Evolutionary conservation across 2,797 vertebrate genomes (phyloP).

Genomic region (Channa striata): DNA sequence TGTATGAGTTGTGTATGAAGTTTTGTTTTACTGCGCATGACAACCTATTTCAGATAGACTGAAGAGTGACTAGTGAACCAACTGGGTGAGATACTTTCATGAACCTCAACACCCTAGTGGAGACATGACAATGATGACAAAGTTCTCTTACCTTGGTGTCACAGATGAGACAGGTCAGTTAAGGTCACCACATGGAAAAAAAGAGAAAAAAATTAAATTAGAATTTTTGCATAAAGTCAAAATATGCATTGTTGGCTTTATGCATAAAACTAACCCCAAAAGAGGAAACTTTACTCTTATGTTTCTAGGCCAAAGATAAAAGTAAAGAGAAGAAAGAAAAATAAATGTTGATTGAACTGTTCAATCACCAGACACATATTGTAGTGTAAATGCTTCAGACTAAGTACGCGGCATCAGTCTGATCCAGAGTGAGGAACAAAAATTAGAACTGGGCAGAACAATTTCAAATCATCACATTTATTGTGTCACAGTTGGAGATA

Average conservation of each 20-base stretch:
- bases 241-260: conserved; percentile 7
- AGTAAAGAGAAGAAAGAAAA: not conserved
- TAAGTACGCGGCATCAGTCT: not conserved
- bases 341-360: not conserved
- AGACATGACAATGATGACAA: not conserved
- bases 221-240: conserved; percentile 11
- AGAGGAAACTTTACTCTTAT: too few species aligned
- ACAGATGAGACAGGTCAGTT: conserved; percentile 11
- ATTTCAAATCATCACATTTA: not conserved
- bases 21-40: too few species aligned
- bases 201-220: conserved; percentile 45
- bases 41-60: too few species aligned
- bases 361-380: not conserved
- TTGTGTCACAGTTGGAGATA: not conserved
- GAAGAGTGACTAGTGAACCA: too few species aligned
- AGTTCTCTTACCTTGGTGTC: conserved; percentile 79
- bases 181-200: conserved; percentile 39
- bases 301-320: not conserved
- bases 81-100: too few species aligned
- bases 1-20: too few species aligned
- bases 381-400: not conserved
- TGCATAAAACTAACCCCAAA: not conserved
- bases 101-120: too few species aligned
- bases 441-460: not conserved
- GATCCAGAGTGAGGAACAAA: not conserved